These are phyloP conservation scores for Trachelus troglodyta DNA, from an alignment of 2,888 invertebrate species.

Conservation along the genomic window DNA sequence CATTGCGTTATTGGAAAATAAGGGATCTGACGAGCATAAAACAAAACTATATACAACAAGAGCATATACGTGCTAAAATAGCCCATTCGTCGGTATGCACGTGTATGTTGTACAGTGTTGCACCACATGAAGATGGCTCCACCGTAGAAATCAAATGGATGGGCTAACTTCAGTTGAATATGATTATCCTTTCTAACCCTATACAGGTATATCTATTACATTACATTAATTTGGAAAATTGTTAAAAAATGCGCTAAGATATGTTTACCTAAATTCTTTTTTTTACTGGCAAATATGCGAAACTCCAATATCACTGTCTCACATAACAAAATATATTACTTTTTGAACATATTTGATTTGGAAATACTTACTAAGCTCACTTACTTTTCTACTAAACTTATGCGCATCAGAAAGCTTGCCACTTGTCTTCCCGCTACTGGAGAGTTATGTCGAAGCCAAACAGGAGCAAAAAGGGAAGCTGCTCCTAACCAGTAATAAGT, in stretches of 20 bases:
- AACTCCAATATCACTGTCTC: background rate
- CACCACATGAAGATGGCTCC: background rate
- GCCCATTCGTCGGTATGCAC: too few species aligned
- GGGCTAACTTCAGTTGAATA: background rate
- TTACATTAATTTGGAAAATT: background rate
- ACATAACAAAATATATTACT: background rate
- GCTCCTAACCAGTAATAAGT: background rate
- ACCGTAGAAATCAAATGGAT: background rate
- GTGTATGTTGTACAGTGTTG: background rate
- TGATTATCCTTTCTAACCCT: background rate
- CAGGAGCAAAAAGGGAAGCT: background rate
- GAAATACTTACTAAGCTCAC: too few species aligned
- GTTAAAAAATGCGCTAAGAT: background rate
- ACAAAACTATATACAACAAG: conserved; percentile 21
- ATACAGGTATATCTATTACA: background rate
- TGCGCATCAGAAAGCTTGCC: background rate
- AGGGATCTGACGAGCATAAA: conserved; percentile 16
- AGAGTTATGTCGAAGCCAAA: background rate
- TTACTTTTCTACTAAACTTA: too few species aligned
- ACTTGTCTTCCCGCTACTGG: background rate
- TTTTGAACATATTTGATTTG: too few species aligned
- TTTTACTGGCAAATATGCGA: background rate
- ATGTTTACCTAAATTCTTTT: background rate
- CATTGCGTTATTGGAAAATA: conserved; percentile 25
- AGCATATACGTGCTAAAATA: background rate